phyloP scores from a whole-genome alignment of 2,797 vertebrate species.

The Spinibarbus caldwelli region DNA sequence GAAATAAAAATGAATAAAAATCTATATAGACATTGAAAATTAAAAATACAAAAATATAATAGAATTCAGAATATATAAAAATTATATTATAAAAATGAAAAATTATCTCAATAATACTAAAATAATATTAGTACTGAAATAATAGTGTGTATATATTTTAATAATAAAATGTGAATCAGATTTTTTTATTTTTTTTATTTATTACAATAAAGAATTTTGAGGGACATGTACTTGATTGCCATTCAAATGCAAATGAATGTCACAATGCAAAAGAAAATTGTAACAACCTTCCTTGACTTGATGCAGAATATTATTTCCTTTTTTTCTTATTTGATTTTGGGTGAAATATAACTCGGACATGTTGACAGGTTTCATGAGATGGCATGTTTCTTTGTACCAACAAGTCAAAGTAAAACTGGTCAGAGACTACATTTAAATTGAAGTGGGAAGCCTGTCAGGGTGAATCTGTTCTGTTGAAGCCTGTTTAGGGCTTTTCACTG shows the following conservation, averaged over 20 bases:
- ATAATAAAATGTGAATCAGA: background rate
- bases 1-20: too few relatives aligned
- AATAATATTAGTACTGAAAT: background rate
- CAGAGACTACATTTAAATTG: constrained; percentile 30
- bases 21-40: background rate
- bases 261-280: background rate
- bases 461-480: constrained; percentile 44
- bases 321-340: background rate
- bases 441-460: constrained; percentile 36
- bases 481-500: constrained; percentile 42
- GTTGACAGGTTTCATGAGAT: constrained; percentile 14
- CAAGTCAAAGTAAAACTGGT: constrained; percentile 33
- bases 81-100: too few relatives aligned
- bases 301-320: background rate
- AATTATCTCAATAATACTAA: background rate
- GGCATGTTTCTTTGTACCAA: constrained; percentile 28
- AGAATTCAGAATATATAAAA: background rate
- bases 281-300: background rate
- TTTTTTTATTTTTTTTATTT: background rate
- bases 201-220: background rate
- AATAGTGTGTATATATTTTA: too few relatives aligned
- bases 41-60: too few relatives aligned
- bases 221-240: background rate
- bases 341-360: background rate
- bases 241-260: background rate